Evolutionary conservation across 1,140 invertebrate species (phyloP), one percentile per base, ranked within the genome.

Genomic region (Pseudomyrmex cubaensis): DNA sequence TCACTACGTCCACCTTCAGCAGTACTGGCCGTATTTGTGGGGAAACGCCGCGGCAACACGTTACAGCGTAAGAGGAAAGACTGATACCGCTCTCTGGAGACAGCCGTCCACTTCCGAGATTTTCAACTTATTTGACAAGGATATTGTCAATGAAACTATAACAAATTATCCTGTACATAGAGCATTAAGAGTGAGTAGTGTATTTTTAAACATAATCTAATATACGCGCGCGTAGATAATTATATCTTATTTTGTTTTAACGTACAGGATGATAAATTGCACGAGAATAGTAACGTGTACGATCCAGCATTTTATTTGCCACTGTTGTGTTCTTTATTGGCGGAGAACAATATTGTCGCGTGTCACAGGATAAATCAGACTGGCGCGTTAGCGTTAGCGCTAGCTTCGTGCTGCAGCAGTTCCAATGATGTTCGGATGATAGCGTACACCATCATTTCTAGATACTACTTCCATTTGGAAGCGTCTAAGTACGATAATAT

Each of bases 21-120:
- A 96, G 93, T 97, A 96, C 88, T 96, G 96, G 84, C 97, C 97
- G 13, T 98, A 97, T 88, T 93, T 98, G 0, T 98, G 97, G 96
- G 97, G 97, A 7, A 95, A 96, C 90, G 95, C 96, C 15, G 97
- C 97, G 0, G 96, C 97, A 12, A 96, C 95, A 50, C 96, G 97
- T 92, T 98, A 98, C 87, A 96, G 96, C 13, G 94, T 97, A 0
- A 95, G 96, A 70, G 94, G 93, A 4, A 94, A 95, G 70, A 90
- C 95, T 77, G 95, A 96, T 87, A 94, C 95, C 86, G 94, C 95
- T 22, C 92, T 97, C 61, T 97, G 95, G 95, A 95, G 96, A 84
- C 96, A 96, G 93, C 96, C 97, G 0, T 96, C 96, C 62, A 95
- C 96, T 15, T 95, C 95, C 52, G 96, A 97, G 94, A 95, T 98